Evolutionary conservation across 2,113 vertebrate species (phyloP), one percentile per base, ranked within the genome.

Genomic region (Grus americana): DNA sequence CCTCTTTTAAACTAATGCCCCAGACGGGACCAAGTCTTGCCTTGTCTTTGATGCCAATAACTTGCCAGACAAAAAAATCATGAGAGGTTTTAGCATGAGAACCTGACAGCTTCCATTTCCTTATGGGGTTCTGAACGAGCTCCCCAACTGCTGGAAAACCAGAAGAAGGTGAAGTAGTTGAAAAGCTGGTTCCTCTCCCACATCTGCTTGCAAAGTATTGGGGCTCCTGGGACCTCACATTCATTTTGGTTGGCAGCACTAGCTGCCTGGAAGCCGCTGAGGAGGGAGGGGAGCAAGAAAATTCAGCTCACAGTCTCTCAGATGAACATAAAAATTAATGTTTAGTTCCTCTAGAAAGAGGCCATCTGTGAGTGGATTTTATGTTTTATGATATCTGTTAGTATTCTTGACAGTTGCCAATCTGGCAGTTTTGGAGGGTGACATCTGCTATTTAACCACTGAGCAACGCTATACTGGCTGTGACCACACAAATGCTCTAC

Each of bases 391-490:
- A 4, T 54, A 65, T 46, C 72, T 46, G 72, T 84, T 79, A 79
- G 42, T 38, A 46, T 38, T 92, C 73, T n/a, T 88, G 89, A 90
- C 46, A 74, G 62, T 70, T 91, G 92, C 89, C 11, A 30, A 30
- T 91, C 96, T 90, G 91, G 89, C 95, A 55, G 46, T 89, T 92
- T 82, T 54, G 55, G 74, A 91, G 66, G 59, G 62, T 90, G 74
- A 79, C 95, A 95, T 79, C 96, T 95, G 86, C 66, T 91, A 1
- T 95, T 82, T 94, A 95, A 91, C 81, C 88, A 84, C 57, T 38
- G 40, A 95, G 29, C 73, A 95, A 76, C 2, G 7, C 62, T 85
- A 23, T 49, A 7, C 54, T 62, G 91, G 22, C 78, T 73, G 38
- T 82, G 71, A 76, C 91, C 54, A 44, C 29, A n/a, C 2, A 7